Percentiles rank a stretch among this genome's conserved stretches.
phyloP scores from a whole-genome alignment of 1,140 invertebrate genomes.

The Batillaria attramentaria region DNA sequence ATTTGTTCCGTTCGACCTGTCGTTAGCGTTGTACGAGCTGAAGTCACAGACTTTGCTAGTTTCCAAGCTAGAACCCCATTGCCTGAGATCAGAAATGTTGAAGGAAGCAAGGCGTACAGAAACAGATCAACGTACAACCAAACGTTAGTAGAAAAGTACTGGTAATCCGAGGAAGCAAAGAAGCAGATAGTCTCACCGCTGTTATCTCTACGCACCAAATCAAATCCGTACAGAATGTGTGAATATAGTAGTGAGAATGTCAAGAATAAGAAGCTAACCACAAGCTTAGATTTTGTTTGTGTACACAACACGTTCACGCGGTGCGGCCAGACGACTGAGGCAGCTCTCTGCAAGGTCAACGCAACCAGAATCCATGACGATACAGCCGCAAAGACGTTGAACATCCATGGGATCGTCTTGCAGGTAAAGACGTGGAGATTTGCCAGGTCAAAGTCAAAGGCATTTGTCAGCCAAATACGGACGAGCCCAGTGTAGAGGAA shows the following conservation, averaged over 20 bases:
- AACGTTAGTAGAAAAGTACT: not conserved
- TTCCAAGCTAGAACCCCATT: constrained; percentile 1
- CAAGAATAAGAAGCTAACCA: not conserved
- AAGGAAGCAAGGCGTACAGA: not conserved
- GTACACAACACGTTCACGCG: constrained; percentile 6
- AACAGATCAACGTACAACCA: constrained; percentile 4
- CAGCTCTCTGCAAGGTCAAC: constrained; percentile 10
- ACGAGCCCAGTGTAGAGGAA: constrained; percentile 44
- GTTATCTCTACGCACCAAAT: not conserved
- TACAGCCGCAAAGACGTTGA: not conserved
- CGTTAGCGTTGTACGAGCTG: not conserved
- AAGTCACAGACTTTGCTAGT: not conserved
- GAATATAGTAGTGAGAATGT: not conserved
- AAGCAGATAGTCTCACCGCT: not conserved
- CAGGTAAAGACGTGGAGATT: not conserved
- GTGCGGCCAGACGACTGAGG: constrained; percentile 22
- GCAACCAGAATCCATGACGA: constrained; percentile 6
- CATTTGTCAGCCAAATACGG: constrained; percentile 41
- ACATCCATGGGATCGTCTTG: not conserved
- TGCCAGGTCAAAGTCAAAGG: not conserved
- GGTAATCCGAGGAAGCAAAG: not conserved
- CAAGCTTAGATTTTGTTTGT: not conserved
- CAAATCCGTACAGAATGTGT: not conserved
- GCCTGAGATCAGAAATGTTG: not conserved
- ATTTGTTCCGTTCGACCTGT: not conserved